Base-by-base conservation (phyloP, 2,888 invertebrate genomes). In the Drosophila diplacantha region DNA sequence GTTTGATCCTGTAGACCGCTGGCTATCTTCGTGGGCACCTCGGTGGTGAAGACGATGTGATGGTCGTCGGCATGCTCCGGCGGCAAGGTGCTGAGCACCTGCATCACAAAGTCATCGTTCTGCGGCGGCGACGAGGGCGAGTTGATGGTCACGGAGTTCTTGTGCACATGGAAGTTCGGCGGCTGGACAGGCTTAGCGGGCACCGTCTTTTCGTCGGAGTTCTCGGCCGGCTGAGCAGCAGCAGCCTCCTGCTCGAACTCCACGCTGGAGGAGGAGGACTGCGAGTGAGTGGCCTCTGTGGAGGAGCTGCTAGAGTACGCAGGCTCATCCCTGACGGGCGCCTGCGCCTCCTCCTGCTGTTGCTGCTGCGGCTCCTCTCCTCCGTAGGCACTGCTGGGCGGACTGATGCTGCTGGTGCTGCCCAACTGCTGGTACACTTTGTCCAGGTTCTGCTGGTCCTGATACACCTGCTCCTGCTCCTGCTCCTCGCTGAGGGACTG, bases 101-200 rank as follows among this genome's bases (percentile, higher is more conserved):
- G 77, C 85, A 87, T 75, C 0, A 87, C 85, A 41, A 86, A 87
- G 39, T 87, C 85, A 65, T 86, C 85, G 26, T 85, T 83, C 12
- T 81, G 77, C 0, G 85, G 74, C 5, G 84, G 71, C 12, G 85
- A 77, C 1, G 87, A 81, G 11, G 87, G 83, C 5, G 87, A 86
- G 3, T 85, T 83, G n/a, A 87, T 74, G 62, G 85, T 75, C 2
- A 87, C 87, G 0, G 85, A 83, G 29, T 86, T 78, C 41, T 87
- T 85, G 51, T 85, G 72, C 9, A 86, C 83, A 50, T 85, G 85
- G 43, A 85, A 83, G 3, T 71, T 69, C 0, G 78, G 80, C 1
- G 82, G 83, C 14, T 69, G 66, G 24, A 74, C 61, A 3, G 76
- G 69, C n/a, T 58, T 44, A 4, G 18, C 4, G 16, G 39, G 29